Evolutionary conservation across 2,797 vertebrate genomes (phyloP).

Genomic region (Muraenolepis orangiensis): DNA sequence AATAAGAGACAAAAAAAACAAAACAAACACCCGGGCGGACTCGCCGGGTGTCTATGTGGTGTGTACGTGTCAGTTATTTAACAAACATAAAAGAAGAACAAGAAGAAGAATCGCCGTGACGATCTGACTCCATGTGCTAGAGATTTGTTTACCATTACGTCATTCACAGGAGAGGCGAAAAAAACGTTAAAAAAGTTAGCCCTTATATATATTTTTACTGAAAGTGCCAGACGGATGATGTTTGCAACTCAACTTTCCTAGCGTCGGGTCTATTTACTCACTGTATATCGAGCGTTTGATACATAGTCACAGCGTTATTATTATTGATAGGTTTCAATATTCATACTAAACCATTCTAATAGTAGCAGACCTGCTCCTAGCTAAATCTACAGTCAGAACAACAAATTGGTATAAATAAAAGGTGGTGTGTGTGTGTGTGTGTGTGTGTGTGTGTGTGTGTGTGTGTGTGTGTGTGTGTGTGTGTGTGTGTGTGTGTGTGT

Average conservation of each 20-base stretch:
- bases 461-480: background rate
- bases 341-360: constrained; percentile 46
- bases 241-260: constrained; percentile 51
- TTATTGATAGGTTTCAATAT: constrained; percentile 62
- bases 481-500: constrained; percentile 9
- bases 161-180: constrained; percentile 52
- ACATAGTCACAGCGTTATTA: constrained; percentile 60
- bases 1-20: background rate
- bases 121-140: constrained; percentile 59
- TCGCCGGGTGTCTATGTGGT: constrained; percentile 61
- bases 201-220: constrained; percentile 58
- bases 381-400: constrained; percentile 31
- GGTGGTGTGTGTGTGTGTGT: background rate
- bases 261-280: constrained; percentile 57
- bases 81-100: constrained; percentile 24
- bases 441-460: background rate
- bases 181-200: constrained; percentile 52
- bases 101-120: constrained; percentile 28
- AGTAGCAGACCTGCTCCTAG: constrained; percentile 30
- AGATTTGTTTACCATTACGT: constrained; percentile 53
- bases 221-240: constrained; percentile 61
- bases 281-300: constrained; percentile 61
- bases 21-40: constrained; percentile 46
- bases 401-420: constrained; percentile 16
- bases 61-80: constrained; percentile 63